Percentiles rank a stretch among this genome's conserved stretches.
phyloP scores from a whole-genome alignment of 2,888 invertebrate genomes.

The Cybosia mesomella region DNA sequence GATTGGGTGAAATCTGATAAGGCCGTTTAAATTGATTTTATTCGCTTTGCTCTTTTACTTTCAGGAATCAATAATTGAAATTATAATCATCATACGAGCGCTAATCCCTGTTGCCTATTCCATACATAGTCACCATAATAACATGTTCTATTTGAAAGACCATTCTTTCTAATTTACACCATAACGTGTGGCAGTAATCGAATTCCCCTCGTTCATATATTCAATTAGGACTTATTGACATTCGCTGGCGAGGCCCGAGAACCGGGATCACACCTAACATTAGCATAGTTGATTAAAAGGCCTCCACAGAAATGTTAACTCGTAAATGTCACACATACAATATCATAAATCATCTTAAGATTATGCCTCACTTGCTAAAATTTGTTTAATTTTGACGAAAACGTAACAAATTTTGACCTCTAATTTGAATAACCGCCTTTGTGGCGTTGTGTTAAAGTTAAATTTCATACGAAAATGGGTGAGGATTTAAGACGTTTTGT shows the following conservation, averaged over 20 bases:
- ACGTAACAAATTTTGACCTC: constrained; percentile 50
- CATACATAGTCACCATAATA: background rate
- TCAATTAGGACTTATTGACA: constrained; percentile 83
- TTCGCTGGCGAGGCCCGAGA: constrained; percentile 69
- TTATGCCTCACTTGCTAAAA: constrained; percentile 79
- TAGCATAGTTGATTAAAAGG: constrained; percentile 87
- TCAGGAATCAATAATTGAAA: no score
- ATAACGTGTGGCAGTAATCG: constrained; percentile 68
- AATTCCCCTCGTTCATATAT: constrained; percentile 77
- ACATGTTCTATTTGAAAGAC: background rate
- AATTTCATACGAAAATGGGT: constrained; percentile 38
- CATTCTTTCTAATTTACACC: background rate
- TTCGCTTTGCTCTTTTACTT: no score
- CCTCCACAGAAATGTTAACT: constrained; percentile 81
- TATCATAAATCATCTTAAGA: constrained; percentile 86
- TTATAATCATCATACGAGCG: no score
- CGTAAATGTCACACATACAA: constrained; percentile 84
- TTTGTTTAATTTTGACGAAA: constrained; percentile 64
- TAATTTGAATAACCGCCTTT: constrained; percentile 49
- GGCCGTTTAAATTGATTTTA: no score
- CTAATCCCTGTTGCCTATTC: background rate
- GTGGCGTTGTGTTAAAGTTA: constrained; percentile 39
- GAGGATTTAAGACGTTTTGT: constrained; percentile 53
- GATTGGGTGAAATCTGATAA: no score
- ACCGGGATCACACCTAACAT: constrained; percentile 80